Evolutionary conservation across 2,888 invertebrate genomes (phyloP).

Genomic region (Chaetogeoica ovagalla): DNA sequence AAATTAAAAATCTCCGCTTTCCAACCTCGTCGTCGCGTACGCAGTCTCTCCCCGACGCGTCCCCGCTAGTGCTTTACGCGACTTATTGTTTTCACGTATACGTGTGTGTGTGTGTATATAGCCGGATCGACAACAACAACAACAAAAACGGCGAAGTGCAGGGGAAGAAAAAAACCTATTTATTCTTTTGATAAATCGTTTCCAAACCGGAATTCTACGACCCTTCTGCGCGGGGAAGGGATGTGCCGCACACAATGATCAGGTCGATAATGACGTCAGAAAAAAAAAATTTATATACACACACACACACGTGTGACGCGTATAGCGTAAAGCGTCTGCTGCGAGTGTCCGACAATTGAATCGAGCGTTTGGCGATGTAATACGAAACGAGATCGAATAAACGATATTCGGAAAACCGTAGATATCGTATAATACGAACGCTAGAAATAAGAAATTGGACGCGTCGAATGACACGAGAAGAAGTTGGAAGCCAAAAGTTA

Average conservation of each 20-base stretch:
- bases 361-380: no score
- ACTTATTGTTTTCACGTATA: conserved; percentile 41
- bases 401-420: no score
- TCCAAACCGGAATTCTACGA: conserved; percentile 36
- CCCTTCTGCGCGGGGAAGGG: conserved; percentile 33
- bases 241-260: conserved; percentile 1
- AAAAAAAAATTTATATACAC: not conserved
- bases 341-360: no score
- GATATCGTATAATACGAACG: no score
- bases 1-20: conserved; percentile 32
- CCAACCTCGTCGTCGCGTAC: not conserved
- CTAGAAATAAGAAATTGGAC: no score
- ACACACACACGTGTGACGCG: no score
- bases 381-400: no score
- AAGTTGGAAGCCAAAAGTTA: no score
- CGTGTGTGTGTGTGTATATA: no score
- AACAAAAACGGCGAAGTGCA: not conserved
- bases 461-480: no score
- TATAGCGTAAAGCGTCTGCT: no score
- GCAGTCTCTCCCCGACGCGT: not conserved
- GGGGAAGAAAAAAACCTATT: conserved; percentile 8
- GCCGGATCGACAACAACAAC: conserved; percentile 22
- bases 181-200: conserved; percentile 50
- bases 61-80: conserved; percentile 14
- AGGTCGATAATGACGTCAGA: conserved; percentile 42